Percentiles rank a stretch among this genome's conserved stretches.
Evolutionary conservation across 2,888 invertebrate genomes (phyloP).

Genomic region (Coenonympha arcania): DNA sequence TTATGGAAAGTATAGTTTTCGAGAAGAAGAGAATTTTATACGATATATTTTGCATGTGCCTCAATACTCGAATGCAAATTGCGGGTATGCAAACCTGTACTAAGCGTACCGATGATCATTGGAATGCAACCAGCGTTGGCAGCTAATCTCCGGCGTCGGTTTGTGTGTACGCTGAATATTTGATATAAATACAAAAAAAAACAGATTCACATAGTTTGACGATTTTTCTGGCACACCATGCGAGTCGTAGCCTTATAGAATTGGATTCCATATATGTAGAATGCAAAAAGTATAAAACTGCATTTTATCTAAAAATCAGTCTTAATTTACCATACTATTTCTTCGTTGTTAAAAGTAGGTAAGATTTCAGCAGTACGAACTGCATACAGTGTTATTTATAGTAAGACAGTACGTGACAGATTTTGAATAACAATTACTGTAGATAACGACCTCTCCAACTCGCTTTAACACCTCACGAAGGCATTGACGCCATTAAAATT

Average conservation of each 20-base stretch:
- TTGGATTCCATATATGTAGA: too few relatives aligned
- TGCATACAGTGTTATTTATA: too few relatives aligned
- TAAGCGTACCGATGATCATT: constrained; percentile 36
- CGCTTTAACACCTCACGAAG: constrained; percentile 15
- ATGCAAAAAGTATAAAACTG: not conserved
- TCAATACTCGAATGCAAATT: too few relatives aligned
- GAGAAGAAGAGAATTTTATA: too few relatives aligned
- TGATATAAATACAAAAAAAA: constrained; percentile 32
- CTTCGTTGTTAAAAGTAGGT: too few relatives aligned
- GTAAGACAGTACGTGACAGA: constrained; percentile 23
- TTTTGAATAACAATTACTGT: constrained; percentile 27
- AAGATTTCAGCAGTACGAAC: too few relatives aligned
- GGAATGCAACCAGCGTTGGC: constrained; percentile 42
- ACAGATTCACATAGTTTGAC: constrained; percentile 19
- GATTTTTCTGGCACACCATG: not conserved
- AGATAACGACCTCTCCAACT: constrained; percentile 21
- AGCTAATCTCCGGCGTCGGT: constrained; percentile 41
- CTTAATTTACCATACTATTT: too few relatives aligned
- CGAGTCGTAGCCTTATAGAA: not conserved
- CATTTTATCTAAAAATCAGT: too few relatives aligned
- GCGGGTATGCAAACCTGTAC: too few relatives aligned
- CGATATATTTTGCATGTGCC: too few relatives aligned
- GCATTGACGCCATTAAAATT: constrained; percentile 21
- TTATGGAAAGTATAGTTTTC: too few relatives aligned
- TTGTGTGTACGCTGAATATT: constrained; percentile 35